A percentile compares a stretch with the other conserved stretches of the same genome.
phyloP scores from a whole-genome alignment of 2,888 invertebrate species.

The Tiliacea citrago region DNA sequence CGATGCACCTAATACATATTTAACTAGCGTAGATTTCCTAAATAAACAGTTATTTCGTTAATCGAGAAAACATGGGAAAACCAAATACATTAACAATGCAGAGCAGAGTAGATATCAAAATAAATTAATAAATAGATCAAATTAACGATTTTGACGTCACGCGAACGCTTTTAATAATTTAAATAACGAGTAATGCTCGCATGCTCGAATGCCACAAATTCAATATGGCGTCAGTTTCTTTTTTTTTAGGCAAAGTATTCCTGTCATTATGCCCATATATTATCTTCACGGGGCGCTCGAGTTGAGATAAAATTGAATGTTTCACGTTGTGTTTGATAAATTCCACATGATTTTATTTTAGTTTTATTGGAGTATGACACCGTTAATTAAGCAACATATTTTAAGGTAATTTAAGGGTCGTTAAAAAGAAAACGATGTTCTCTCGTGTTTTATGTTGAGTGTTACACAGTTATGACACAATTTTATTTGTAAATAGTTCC shows the following conservation, averaged over 20 bases:
- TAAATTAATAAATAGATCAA: slow-evolving; percentile 75
- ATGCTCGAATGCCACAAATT: slow-evolving; percentile 82
- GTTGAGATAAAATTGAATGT: slow-evolving; percentile 79
- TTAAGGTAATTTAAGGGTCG: slow-evolving; percentile 62
- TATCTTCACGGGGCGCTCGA: slow-evolving; percentile 83
- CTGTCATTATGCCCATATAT: slow-evolving; percentile 85
- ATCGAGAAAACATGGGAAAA: slow-evolving; percentile 64
- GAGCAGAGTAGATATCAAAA: slow-evolving; percentile 55
- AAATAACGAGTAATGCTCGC: slow-evolving; percentile 74
- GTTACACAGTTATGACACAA: slow-evolving; percentile 61
- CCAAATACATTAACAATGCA: slow-evolving; percentile 49
- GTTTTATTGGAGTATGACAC: slow-evolving; percentile 68
- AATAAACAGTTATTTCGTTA: slow-evolving; percentile 57
- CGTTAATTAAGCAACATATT: slow-evolving; percentile 70
- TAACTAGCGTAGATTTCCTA: slow-evolving; percentile 48
- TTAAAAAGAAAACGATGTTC: slow-evolving; percentile 63
- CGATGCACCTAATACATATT: slow-evolving; percentile 45
- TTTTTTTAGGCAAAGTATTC: slow-evolving; percentile 78
- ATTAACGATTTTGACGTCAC: slow-evolving; percentile 67
- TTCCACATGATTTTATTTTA: slow-evolving; percentile 70
- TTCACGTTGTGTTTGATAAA: slow-evolving; percentile 69
- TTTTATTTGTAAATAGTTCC: slow-evolving; percentile 57
- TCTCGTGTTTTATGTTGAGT: slow-evolving; percentile 61
- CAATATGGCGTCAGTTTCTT: slow-evolving; percentile 79
- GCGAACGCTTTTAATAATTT: slow-evolving; percentile 64